Evolutionary conservation across 2,797 vertebrate species (phyloP), one percentile per base, ranked within the genome.

Genomic region (Pteronotus mesoamericanus): DNA sequence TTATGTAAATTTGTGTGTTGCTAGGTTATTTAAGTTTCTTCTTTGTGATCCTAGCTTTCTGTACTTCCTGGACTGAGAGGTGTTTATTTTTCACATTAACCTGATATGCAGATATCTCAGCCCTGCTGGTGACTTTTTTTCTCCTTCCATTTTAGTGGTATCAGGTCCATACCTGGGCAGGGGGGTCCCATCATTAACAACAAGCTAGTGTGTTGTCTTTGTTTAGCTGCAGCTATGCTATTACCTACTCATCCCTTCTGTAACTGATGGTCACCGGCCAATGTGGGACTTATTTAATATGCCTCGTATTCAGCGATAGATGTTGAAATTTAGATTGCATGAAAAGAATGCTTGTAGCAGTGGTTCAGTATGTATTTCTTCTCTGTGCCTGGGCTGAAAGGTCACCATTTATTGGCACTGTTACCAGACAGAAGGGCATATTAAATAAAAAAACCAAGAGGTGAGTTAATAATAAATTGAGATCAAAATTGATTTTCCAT

Each of bases 1-100:
- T 87, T 87, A 64, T 71, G 87, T 37, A 88, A 39, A 82, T 94
- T 55, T 6, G 15, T 2, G 21, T 94, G 44, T 94, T 85, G 72
- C 77, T 94, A 44, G 59, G 59, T 80, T 96, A 68, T 92, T 74
- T 82, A 57, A n/a, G 8, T 82, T 89, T 85, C 53, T 90, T 88
- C 44, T 85, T 68, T 92, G 57, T 34, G 32, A 91, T 42, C 53
- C n/a, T 72, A 46, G 37, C 51, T 89, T 89, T 64, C 34, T 39
- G 86, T 79, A 61, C 59, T 79, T 85, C 77, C 78, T 82, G 32
- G 74, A 34, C 48, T 55, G 48, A 90, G 66, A 46, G 16, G 18
- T 6, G 0, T 59, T 91, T 90, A 66, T 82, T 92, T 93, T 92
- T 93, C 37, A 72, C 22, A 32, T 74, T 94, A 51, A 92, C 18